Evolutionary conservation across 2,888 invertebrate species (phyloP).

Genomic region (Hirudinaria manillensis): DNA sequence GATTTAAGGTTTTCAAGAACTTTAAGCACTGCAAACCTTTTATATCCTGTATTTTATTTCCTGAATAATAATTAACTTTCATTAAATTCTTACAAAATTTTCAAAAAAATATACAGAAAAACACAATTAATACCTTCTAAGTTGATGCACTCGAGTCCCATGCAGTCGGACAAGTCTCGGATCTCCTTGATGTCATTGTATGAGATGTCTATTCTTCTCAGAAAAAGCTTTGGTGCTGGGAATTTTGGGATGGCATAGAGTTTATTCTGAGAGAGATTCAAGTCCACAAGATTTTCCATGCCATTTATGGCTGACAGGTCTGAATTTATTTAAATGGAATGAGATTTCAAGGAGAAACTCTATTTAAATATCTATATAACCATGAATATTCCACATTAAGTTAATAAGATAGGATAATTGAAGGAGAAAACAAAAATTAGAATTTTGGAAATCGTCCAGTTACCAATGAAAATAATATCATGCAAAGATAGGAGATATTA

Average conservation of each 20-base stretch:
- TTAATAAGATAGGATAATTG: no score
- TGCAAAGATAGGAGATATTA: not conserved
- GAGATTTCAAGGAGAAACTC: no score
- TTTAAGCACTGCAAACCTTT: conserved; percentile 7
- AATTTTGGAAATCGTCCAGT: not conserved
- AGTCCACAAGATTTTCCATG: not conserved
- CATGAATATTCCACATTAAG: no score
- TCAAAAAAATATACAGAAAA: not conserved
- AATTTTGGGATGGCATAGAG: not conserved
- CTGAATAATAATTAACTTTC: not conserved
- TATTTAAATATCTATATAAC: no score
- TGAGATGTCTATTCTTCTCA: not conserved
- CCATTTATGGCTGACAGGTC: not conserved
- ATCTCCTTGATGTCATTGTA: not conserved
- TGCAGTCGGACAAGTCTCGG: conserved; percentile 4
- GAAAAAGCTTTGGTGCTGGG: not conserved
- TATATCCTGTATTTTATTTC: conserved; percentile 21
- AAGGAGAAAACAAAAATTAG: not conserved
- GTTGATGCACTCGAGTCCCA: not conserved
- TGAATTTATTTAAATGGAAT: not conserved
- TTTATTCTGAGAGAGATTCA: conserved; percentile 9
- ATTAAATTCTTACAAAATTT: not conserved
- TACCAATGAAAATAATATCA: not conserved
- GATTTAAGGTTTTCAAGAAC: not conserved
- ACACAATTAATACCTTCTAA: conserved; percentile 6